These are phyloP conservation scores for Erynnis tages DNA, from an alignment of 2,888 invertebrate genomes.

Conservation along the genomic window DNA sequence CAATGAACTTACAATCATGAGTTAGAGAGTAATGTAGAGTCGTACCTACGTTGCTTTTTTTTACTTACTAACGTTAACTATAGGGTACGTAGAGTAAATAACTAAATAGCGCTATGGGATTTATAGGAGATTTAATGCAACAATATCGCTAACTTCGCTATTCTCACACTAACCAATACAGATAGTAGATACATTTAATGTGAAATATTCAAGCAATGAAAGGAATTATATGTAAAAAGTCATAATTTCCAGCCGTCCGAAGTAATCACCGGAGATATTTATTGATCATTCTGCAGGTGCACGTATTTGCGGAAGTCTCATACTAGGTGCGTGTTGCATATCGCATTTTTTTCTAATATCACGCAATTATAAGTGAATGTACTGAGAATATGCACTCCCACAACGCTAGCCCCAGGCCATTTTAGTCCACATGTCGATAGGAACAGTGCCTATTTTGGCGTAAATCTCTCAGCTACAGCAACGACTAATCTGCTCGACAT, in stretches of 20 bases:
- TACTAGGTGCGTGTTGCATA: conserved; percentile 36
- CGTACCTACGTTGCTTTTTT: too few species aligned
- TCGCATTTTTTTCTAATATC: conserved; percentile 38
- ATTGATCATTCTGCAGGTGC: conserved; percentile 33
- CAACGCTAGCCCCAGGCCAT: background rate
- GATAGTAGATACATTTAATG: too few species aligned
- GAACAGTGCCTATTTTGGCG: background rate
- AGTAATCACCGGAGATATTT: conserved; percentile 21
- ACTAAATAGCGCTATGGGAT: too few species aligned
- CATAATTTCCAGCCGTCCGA: background rate
- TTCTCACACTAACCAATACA: background rate
- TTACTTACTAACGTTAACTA: too few species aligned
- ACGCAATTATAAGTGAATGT: conserved; percentile 43
- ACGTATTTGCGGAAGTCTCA: conserved; percentile 42
- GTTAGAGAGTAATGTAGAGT: too few species aligned
- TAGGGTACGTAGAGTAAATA: too few species aligned
- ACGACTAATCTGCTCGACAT: conserved; percentile 20
- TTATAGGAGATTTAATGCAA: too few species aligned
- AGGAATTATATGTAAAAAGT: background rate
- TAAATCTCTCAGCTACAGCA: background rate
- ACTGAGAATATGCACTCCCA: conserved; percentile 28
- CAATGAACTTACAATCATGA: too few species aligned
- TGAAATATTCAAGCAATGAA: background rate
- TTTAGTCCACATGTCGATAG: background rate
- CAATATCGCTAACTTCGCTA: too few species aligned